Base-by-base conservation (phyloP, 2,888 invertebrate genomes). In the Chrysolina oricalcia region DNA sequence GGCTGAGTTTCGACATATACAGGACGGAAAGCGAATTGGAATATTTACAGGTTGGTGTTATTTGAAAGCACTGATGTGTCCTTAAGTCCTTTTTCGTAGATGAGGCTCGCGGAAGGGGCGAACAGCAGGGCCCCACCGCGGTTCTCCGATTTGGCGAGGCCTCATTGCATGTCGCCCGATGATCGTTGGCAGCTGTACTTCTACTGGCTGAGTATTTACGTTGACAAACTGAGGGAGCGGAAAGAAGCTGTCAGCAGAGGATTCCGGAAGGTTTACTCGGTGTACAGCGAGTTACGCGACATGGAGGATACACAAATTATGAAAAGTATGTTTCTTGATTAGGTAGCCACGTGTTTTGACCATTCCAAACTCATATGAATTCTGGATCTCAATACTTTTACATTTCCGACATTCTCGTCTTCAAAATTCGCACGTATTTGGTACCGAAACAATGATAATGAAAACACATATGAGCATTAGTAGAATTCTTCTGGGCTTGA, bases 231-330 rank as follows among this genome's bases (percentile, higher is more conserved):
- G 10, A 63, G 76, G 27, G 71, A 77, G 35, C 73, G 81, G 67
- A 75, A 81, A 76, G 74, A 84, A 74, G 78, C 76, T 0, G 15
- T 78, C n/a, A 82, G 83, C 56, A 63, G 41, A 15, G 70, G 75
- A 13, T 87, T 86, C 81, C 80, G 78, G 21, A 59, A 50, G 17
- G 69, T 76, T 9, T 85, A 78, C 76, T 74, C 78, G 67, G 68
- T 91, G 75, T 85, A 91, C 59, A 90, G 90, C 13, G 92, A 92
- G 73, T 86, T 91, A 35, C 89, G 89, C 0, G 90, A 90, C 0
- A 89, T 93, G 6, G 90, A 91, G 65, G 92, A 94, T 78, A 90
- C 91, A 8, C 90, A 91, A 80, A 88, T 91, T 50, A 90, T 93
- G 83, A 89, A 88, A 73, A 83, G 89, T 0, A 90, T 90, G 13